Conservation (phyloP, 2,113 vertebrate genomes). For the Salvelinus alpinus region DNA sequence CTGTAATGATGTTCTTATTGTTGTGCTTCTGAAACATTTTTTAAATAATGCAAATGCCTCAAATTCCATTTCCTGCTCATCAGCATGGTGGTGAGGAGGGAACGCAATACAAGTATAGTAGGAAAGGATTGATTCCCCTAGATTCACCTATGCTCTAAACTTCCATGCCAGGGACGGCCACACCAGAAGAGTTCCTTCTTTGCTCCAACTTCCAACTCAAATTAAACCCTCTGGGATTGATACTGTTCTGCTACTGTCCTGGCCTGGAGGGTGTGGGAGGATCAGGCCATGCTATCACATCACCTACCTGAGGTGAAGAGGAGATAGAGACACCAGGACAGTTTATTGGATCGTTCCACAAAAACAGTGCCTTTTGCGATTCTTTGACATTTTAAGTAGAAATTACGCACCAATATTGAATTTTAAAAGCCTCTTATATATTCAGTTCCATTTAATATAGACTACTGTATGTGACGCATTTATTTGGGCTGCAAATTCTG, state of each 20-base stretch:
- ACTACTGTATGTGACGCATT: no score
- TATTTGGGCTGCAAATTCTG: no score
- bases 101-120: conserved; percentile 24
- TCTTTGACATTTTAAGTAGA: no score
- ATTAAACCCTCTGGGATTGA: neutral
- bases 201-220: neutral
- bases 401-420: no score
- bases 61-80: conserved; percentile 65
- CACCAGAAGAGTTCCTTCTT: neutral
- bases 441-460: no score
- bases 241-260: no score
- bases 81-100: neutral
- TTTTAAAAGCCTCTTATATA: no score
- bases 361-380: no score
- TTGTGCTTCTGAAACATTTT: conserved; percentile 52
- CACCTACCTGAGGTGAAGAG: no score
- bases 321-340: no score
- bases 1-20: conserved; percentile 32
- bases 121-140: conserved; percentile 37
- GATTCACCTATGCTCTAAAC: conserved; percentile 33
- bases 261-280: neutral
- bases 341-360: no score
- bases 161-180: conserved; percentile 4
- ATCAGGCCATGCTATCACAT: neutral
- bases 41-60: conserved; percentile 52